These are phyloP conservation scores for Hipposideros armiger DNA, from an alignment of 2,113 vertebrate genomes.

Conservation along the genomic window DNA sequence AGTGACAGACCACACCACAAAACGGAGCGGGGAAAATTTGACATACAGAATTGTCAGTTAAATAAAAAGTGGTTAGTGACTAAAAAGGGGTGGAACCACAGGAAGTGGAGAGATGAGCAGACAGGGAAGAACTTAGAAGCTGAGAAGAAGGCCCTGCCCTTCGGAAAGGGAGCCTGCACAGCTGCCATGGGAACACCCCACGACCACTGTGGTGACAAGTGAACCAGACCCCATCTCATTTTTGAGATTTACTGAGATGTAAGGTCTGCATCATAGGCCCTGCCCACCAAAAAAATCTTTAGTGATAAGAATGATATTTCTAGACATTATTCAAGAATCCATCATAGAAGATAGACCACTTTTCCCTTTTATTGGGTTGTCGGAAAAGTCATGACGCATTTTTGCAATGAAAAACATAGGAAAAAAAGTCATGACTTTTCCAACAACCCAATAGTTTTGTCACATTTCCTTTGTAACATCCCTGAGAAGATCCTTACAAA, in stretches of 20 bases:
- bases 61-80: background rate
- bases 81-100: fast-evolving
- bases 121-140: background rate
- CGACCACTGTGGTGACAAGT: fast-evolving
- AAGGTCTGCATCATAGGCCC: background rate
- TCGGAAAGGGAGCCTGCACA: fast-evolving
- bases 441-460: background rate
- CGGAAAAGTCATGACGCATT: no score
- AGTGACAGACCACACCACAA: background rate
- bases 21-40: background rate
- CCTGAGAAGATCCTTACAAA: background rate
- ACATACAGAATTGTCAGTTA: background rate
- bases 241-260: background rate
- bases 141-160: background rate
- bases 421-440: no score
- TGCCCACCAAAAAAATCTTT: background rate
- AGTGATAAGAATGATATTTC: background rate
- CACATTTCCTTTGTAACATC: background rate
- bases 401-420: no score
- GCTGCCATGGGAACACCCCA: background rate
- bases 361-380: background rate
- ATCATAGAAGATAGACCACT: background rate
- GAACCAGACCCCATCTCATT: background rate
- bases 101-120: background rate
- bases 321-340: background rate